Evolutionary conservation across 2,797 vertebrate species (phyloP).

Genomic region (Molossus molossus): DNA sequence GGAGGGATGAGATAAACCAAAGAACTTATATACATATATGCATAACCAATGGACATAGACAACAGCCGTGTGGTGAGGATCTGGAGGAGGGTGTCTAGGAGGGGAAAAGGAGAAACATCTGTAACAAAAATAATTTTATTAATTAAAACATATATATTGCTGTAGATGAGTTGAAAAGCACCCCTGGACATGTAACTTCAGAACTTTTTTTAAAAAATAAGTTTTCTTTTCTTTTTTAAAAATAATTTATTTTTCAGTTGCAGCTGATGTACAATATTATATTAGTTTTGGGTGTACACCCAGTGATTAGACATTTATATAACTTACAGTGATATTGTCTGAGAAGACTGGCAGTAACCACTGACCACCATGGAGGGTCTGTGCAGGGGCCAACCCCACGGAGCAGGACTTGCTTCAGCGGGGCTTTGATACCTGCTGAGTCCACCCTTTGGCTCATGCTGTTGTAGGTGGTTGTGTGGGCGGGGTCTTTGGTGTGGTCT

Average conservation of each 20-base stretch:
- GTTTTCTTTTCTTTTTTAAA: background rate
- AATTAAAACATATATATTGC: background rate
- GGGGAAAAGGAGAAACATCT: too few relatives aligned
- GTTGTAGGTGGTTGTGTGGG: background rate
- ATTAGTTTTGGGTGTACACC: background rate
- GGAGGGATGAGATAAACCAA: too few relatives aligned
- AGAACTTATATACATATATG: too few relatives aligned
- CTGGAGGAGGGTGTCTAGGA: too few relatives aligned
- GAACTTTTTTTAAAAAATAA: background rate
- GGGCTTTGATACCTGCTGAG: background rate
- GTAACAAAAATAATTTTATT: too few relatives aligned
- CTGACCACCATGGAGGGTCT: background rate
- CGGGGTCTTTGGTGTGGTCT: background rate
- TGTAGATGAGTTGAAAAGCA: background rate
- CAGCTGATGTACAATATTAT: background rate
- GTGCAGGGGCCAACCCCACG: background rate
- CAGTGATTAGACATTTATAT: background rate
- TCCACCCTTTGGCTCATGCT: background rate
- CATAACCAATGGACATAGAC: too few relatives aligned
- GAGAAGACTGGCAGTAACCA: background rate
- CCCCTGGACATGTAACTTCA: background rate
- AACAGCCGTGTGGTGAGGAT: too few relatives aligned
- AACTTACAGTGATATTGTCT: background rate
- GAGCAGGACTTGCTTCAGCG: background rate
- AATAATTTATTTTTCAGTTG: background rate